These are phyloP conservation scores for Antheraea pernyi DNA, from an alignment of 1,140 invertebrate species.

Conservation along the genomic window DNA sequence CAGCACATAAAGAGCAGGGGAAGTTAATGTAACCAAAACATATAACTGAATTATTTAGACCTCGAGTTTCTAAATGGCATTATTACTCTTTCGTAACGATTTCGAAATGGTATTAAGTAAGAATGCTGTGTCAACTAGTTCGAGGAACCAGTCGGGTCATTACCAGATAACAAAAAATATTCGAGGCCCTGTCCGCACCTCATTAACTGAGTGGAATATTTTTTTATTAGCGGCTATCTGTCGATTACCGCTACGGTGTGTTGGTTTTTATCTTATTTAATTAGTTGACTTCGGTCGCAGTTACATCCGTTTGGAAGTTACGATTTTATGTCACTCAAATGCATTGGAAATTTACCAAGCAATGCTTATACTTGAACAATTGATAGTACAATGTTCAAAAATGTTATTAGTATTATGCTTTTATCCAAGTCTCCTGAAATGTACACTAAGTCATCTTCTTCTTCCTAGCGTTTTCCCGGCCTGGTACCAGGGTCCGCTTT, in stretches of 20 bases:
- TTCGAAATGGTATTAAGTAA: background rate
- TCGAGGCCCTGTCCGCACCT: background rate
- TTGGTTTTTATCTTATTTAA: conserved; percentile 4
- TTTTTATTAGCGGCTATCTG: background rate
- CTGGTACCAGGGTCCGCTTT: no score
- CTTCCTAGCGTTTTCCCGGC: no score
- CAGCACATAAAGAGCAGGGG: background rate
- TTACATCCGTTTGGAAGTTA: background rate
- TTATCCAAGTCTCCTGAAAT: no score
- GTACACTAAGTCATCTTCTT: no score
- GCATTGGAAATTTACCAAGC: background rate
- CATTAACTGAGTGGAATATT: conserved; percentile 2
- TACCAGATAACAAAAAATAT: background rate
- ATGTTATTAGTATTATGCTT: background rate
- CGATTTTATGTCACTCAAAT: background rate
- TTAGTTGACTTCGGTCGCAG: background rate
- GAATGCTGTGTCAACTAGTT: background rate
- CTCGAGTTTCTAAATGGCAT: background rate
- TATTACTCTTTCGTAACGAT: background rate
- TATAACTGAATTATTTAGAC: background rate
- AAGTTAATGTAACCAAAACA: background rate
- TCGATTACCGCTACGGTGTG: background rate
- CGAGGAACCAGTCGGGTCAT: background rate
- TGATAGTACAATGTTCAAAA: no score
- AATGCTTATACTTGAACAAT: background rate